These are phyloP conservation scores for Coptotermes formosanus DNA, from an alignment of 1,140 invertebrate species.

Conservation along the genomic window DNA sequence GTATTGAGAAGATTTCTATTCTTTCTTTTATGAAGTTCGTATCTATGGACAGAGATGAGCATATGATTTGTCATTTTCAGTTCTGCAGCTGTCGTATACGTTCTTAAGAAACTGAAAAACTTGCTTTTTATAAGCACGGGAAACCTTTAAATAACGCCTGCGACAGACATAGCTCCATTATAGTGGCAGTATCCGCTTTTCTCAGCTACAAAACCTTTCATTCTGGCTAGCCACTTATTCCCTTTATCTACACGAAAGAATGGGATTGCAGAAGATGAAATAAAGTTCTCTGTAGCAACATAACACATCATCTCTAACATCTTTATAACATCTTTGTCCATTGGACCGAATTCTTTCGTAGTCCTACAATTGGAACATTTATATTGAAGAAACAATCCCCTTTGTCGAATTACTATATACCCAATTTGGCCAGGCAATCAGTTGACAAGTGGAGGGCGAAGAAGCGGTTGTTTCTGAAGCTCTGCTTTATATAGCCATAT, in stretches of 20 bases:
- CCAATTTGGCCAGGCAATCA: neutral
- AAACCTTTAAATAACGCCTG: neutral
- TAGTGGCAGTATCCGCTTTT: neutral
- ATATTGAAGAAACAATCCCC: neutral
- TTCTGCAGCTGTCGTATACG: no score
- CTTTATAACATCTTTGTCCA: neutral
- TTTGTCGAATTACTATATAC: neutral
- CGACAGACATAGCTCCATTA: neutral
- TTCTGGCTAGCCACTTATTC: neutral
- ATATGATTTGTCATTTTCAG: no score
- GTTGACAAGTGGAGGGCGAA: neutral
- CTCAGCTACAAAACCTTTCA: neutral
- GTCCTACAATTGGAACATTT: neutral
- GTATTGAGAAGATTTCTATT: no score
- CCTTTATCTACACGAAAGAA: neutral
- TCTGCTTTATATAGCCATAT: no score
- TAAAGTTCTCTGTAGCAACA: neutral
- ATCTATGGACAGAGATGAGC: no score
- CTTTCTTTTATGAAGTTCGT: no score
- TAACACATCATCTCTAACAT: neutral
- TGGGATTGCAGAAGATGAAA: neutral
- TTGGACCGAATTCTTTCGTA: neutral
- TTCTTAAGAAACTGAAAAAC: no score
- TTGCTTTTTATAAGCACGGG: no score
- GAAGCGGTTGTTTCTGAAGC: no score